phyloP scores from a whole-genome alignment of 2,888 invertebrate genomes.

The Thereva nobilitata region DNA sequence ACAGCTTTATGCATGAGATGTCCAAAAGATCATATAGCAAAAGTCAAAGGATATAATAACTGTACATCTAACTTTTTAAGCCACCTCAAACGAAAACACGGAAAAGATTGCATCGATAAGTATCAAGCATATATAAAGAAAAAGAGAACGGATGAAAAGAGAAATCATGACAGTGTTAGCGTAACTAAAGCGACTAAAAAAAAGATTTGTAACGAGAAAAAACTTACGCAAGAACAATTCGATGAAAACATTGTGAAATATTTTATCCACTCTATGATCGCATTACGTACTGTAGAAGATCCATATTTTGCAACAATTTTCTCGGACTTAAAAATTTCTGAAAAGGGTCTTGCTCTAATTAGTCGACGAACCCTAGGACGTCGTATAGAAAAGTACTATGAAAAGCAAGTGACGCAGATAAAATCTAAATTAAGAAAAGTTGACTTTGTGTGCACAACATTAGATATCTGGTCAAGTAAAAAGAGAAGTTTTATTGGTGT shows the following conservation, averaged over 20 bases:
- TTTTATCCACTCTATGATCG: constrained; percentile 3
- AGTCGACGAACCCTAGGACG: not conserved
- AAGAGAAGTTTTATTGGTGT: constrained; percentile 45
- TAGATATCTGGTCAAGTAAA: constrained; percentile 45
- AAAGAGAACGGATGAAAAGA: too few relatives aligned
- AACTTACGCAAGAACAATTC: not conserved
- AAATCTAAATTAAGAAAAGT: constrained; percentile 30
- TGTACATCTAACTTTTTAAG: too few relatives aligned
- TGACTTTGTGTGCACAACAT: constrained; percentile 42
- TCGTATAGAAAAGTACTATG: not conserved
- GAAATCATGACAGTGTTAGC: too few relatives aligned
- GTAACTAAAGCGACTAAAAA: too few relatives aligned
- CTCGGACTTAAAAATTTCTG: not conserved
- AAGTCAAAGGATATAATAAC: too few relatives aligned
- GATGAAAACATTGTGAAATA: constrained; percentile 6
- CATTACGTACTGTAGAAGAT: constrained; percentile 14
- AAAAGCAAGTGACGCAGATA: not conserved
- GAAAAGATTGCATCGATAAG: too few relatives aligned
- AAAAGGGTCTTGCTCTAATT: not conserved
- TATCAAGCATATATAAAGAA: too few relatives aligned
- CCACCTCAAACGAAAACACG: too few relatives aligned
- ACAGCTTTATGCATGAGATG: too few relatives aligned
- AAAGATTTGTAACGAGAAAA: too few relatives aligned
- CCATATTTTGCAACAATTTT: constrained; percentile 3
- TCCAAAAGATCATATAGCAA: too few relatives aligned